Evolutionary conservation across 2,113 vertebrate genomes (phyloP).

Genomic region (Pithys albifrons): DNA sequence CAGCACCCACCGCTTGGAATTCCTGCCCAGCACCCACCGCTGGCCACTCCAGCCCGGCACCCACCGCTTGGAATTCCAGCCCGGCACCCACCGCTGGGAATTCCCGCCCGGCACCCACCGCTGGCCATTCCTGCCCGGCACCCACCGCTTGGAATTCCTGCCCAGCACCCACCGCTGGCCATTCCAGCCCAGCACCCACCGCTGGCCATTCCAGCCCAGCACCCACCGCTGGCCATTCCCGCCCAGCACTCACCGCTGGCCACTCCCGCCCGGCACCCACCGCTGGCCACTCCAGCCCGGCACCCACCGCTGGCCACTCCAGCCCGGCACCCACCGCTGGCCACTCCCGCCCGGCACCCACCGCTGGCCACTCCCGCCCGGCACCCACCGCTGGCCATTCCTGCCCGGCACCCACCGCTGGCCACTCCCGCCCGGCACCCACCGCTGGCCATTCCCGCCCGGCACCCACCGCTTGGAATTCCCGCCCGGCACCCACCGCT

Average conservation of each 20-base stretch:
- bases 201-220: background rate
- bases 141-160: background rate
- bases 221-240: background rate
- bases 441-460: background rate
- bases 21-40: no score
- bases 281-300: background rate
- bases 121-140: background rate
- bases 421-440: background rate
- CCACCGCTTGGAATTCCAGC: background rate
- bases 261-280: no score
- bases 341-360: accelerated
- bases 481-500: background rate
- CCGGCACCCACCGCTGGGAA: no score
- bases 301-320: background rate
- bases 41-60: accelerated
- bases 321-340: no score
- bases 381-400: no score
- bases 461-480: no score
- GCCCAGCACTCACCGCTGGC: background rate
- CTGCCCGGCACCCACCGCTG: no score
- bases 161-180: no score
- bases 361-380: background rate
- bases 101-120: background rate
- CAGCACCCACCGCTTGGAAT: no score
- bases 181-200: accelerated